Conservation (phyloP, 2,888 invertebrate genomes). For the Chesias legatella region DNA sequence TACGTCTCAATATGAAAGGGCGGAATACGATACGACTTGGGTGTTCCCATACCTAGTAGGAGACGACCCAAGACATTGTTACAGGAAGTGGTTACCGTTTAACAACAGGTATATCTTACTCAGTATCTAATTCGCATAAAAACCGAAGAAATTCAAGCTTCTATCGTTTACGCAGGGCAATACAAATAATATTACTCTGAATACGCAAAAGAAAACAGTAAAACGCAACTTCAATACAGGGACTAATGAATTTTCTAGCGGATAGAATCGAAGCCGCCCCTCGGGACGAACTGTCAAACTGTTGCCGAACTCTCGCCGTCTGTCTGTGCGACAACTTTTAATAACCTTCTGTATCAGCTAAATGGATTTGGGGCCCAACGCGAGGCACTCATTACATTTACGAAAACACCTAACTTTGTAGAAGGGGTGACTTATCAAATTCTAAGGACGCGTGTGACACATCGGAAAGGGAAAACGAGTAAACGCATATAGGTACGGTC, state of each 20-base stretch:
- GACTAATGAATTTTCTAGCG: slow-evolving; percentile 71
- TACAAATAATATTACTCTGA: slow-evolving; percentile 4
- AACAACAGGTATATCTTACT: too few relatives aligned
- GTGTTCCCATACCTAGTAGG: too few relatives aligned
- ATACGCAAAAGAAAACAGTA: slow-evolving; percentile 19
- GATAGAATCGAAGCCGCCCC: slow-evolving; percentile 65
- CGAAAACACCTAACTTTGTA: slow-evolving; percentile 31
- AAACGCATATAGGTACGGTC: not conserved
- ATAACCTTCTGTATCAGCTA: slow-evolving; percentile 72
- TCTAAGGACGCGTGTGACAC: slow-evolving; percentile 19
- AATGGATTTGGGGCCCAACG: slow-evolving; percentile 63
- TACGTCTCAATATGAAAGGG: too few relatives aligned
- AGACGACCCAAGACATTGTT: too few relatives aligned
- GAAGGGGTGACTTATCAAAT: slow-evolving; percentile 27
- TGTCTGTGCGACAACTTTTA: slow-evolving; percentile 72
- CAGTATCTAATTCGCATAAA: too few relatives aligned
- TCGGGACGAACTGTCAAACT: slow-evolving; percentile 66
- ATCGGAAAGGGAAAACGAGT: slow-evolving; percentile 11
- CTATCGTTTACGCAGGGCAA: slow-evolving; percentile 4
- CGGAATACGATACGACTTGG: too few relatives aligned
- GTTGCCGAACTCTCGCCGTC: slow-evolving; percentile 57
- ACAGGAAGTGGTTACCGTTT: too few relatives aligned
- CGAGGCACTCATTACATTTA: slow-evolving; percentile 47
- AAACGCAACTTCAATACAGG: slow-evolving; percentile 53
- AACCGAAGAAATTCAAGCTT: too few relatives aligned